Percentiles rank a stretch among this genome's conserved stretches.
phyloP scores from a whole-genome alignment of 2,888 invertebrate species.

The Listrodromus nycthemerus region DNA sequence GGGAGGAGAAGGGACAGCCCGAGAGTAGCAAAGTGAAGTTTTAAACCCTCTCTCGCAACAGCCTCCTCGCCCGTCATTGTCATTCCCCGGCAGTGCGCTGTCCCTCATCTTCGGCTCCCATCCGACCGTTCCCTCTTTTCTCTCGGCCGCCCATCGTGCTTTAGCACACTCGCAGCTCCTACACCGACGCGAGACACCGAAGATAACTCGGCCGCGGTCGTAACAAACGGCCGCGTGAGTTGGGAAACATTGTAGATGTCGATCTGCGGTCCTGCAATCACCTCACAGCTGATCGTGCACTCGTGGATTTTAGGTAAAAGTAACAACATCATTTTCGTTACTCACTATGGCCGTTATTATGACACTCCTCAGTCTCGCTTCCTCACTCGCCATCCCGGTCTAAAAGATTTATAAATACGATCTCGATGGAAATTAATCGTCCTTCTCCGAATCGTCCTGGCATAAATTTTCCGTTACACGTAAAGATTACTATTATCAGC shows the following conservation, averaged over 20 bases:
- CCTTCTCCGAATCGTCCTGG: not conserved
- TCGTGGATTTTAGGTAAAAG: too few species aligned
- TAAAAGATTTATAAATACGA: not conserved
- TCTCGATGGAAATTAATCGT: not conserved
- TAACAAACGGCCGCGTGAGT: too few species aligned
- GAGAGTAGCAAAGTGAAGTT: constrained; percentile 70
- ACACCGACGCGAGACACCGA: constrained; percentile 4
- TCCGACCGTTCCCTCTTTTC: constrained; percentile 44
- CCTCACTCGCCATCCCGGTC: not conserved
- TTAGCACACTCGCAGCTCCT: constrained; percentile 16
- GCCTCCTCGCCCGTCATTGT: constrained; percentile 76
- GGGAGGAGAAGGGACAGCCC: constrained; percentile 16
- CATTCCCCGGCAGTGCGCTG: constrained; percentile 70
- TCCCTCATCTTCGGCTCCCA: constrained; percentile 48
- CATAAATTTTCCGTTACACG: constrained; percentile 32
- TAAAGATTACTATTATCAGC: constrained; percentile 38
- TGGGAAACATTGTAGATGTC: too few species aligned
- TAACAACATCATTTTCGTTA: too few species aligned
- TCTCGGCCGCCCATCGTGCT: constrained; percentile 38
- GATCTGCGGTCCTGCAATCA: too few species aligned
- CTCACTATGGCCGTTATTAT: too few species aligned
- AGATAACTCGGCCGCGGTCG: not conserved
- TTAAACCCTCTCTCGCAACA: constrained; percentile 76
- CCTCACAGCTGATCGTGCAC: too few species aligned
- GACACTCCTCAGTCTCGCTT: not conserved